Base-by-base conservation (phyloP, 2,888 invertebrate genomes). In the Macrosiphum euphorbiae region DNA sequence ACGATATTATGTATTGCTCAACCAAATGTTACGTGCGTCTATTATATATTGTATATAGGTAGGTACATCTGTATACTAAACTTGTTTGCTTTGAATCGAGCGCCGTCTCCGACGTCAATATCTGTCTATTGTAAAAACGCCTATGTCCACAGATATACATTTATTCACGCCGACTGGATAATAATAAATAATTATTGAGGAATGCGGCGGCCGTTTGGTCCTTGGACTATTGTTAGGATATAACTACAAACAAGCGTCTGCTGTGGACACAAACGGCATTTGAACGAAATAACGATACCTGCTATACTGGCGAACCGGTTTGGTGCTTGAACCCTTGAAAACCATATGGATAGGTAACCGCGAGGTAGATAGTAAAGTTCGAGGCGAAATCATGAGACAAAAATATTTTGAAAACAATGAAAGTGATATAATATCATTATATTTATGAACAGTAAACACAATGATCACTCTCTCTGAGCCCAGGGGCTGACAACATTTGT, bases 221-320 rank as follows among this genome's bases (percentile, higher is more conserved):
- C 91, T 85, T 91, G 91, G 91, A 85, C 91, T 85, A 28, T 85
- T 44, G 84, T 41, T 67, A 52, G 13, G 20, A 50, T n/a, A 52
- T 20, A n/a, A 13, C 1, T 52, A n/a, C 50, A n/a, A 88, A 88
- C 20, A n/a, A 52, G 24, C 55, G 52, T 52, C 11, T 47, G 28
- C 35, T 47, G 16, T 28, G 28, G 84, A 55, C 84, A 35, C 35
- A 20, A 13, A 3, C 47, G 67, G 50, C 50, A 78, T 91, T 84
- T 84, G 28, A 55, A 52, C 41, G 67, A 67, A 44, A 67, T 44
- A 47, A 35, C 20, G n/a, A 78, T 35, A 78, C 20, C 28, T 88
- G 58, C 41, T 47, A 47, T n/a, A 20, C 13, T 13, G 55, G 20
- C 24, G 26, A 50, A 50, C 90, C 67, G 67, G 50, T 78, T 61